Evolutionary conservation across 2,888 invertebrate species (phyloP).

Genomic region (Sepiola atlantica): DNA sequence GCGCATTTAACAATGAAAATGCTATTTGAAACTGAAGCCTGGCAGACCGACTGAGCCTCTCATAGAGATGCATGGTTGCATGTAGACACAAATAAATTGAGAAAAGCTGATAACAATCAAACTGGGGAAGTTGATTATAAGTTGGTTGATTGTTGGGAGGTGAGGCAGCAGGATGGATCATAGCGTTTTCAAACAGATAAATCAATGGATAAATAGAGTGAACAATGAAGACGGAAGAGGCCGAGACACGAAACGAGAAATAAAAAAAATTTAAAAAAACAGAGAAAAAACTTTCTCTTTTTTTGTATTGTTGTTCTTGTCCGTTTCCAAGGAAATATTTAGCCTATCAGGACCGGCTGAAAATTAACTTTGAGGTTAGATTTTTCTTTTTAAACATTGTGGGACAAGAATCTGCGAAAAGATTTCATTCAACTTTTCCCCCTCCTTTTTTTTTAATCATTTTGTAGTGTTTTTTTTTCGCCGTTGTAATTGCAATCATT

Average conservation of each 20-base stretch:
- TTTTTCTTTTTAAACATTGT: background rate
- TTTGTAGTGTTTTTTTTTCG: background rate
- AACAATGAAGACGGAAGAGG: background rate
- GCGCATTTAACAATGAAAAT: too few species aligned
- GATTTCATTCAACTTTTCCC: background rate
- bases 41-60: too few species aligned
- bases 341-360: background rate
- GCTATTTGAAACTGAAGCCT: too few species aligned
- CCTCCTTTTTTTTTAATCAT: background rate
- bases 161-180: background rate
- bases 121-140: background rate
- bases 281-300: background rate
- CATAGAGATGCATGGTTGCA: too few species aligned
- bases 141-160: background rate
- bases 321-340: background rate
- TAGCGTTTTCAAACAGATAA: background rate
- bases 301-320: background rate
- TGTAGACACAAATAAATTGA: background rate
- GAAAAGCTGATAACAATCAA: background rate
- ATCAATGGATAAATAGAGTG: background rate
- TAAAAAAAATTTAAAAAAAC: background rate
- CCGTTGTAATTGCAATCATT: background rate
- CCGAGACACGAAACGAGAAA: background rate
- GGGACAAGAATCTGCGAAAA: background rate
- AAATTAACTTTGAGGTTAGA: background rate